Conservation (phyloP, 2,797 vertebrate genomes). For the Falco naumanni region DNA sequence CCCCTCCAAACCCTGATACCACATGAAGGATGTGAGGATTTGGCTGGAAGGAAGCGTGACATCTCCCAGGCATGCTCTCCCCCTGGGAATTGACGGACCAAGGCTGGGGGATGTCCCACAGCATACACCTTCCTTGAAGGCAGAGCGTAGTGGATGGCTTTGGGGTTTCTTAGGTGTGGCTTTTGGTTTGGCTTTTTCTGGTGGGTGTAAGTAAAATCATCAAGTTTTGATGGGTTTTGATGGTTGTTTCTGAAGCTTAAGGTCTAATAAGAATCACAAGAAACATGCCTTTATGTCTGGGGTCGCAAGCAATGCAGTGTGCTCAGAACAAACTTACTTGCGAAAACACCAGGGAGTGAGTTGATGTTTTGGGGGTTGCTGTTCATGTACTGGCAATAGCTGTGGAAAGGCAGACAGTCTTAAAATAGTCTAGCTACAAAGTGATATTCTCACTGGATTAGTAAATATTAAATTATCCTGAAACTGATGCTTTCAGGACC, state of each 20-base stretch:
- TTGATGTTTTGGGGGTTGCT: background rate
- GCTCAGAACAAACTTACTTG: background rate
- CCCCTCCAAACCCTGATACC: background rate
- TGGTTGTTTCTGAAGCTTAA: background rate
- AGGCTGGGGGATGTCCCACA: background rate
- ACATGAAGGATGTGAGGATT: background rate
- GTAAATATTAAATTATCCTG: background rate
- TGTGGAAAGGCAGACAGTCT: background rate
- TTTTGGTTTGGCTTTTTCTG: background rate
- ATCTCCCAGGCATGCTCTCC: background rate
- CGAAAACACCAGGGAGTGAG: background rate
- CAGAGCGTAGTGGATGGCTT: background rate
- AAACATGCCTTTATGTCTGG: background rate
- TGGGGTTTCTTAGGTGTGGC: background rate
- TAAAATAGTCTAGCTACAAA: background rate
- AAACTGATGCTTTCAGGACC: background rate
- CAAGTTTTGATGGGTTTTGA: background rate
- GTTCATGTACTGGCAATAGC: background rate
- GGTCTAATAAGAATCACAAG: background rate
- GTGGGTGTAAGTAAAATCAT: background rate
- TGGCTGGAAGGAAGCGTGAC: background rate
- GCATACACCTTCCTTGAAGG: background rate
- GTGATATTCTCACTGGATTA: background rate
- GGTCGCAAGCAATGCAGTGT: background rate
- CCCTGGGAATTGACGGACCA: background rate